Evolutionary conservation across 2,113 vertebrate genomes (phyloP), one percentile per base, ranked within the genome.

Genomic region (Ginglymostoma cirratum): DNA sequence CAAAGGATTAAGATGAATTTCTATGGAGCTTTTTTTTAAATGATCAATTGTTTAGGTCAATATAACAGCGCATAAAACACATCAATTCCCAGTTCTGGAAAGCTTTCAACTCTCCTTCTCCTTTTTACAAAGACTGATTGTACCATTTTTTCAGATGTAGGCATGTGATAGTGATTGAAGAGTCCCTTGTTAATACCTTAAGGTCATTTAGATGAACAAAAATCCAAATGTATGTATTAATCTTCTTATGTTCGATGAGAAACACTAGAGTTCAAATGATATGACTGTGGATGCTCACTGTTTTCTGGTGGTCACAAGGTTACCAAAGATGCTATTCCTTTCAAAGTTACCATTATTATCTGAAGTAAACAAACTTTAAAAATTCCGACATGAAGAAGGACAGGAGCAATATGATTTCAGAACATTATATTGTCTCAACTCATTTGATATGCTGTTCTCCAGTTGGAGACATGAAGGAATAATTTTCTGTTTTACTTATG

Each of bases 171-270:
- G 70, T 94, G 89, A 97, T 52, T 96, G 95, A 52, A 96, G 83
- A 97, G 97, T 97, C 97, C 97, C 95, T 96, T 15, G 96, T 96
- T 97, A 96, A 96, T 96, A 96, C 96, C 96, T 95, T 78, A 97
- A 96, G 97, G 96, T 97, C 96, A 85, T 96, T 97, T 97, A 97
- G 95, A 0, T 0, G 61, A 96, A 96, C 96, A 97, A 96, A 97
- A 97, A 97, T 96, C 96, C 94, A 97, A 96, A 96, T 96, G 83
- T 87, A 96, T 96, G 83, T 30, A 52, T 65, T 97, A 97, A 97
- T 97, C 97, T 97, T 96, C 97, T 97, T 97, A 97, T 0, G 65
- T 96, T 96, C 96, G 96, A 96, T 96, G 96, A 96, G 96, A 96
- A 96, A 89, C 72, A 83, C 55, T 0, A 95, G 66, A 96, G 96